Percentiles rank a stretch among this genome's conserved stretches.
These are phyloP conservation scores for Zaprionus ornatus DNA, from an alignment of 1,140 invertebrate genomes.

Conservation along the genomic window DNA sequence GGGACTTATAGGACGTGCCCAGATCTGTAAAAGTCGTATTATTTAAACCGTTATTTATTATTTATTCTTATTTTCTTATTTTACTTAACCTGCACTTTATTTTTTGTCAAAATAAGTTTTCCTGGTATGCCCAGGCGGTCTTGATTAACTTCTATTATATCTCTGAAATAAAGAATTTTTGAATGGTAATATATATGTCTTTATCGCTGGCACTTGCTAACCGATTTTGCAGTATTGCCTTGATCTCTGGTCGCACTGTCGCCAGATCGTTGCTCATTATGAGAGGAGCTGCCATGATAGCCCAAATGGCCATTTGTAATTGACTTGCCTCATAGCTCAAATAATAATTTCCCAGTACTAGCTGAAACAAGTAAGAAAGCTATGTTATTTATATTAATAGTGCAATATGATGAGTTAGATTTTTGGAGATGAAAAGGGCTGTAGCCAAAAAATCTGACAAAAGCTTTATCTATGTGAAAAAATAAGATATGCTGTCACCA, in stretches of 20 bases:
- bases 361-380: slow-evolving; percentile 83
- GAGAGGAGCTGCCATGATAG: slow-evolving; percentile 96
- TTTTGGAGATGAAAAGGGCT: too few relatives aligned
- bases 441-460: too few relatives aligned
- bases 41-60: neutral
- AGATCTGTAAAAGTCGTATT: slow-evolving; percentile 35
- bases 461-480: too few relatives aligned
- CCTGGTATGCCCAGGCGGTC: slow-evolving; percentile 85
- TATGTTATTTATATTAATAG: too few relatives aligned
- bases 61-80: neutral
- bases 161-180: slow-evolving; percentile 85
- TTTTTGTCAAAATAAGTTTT: neutral
- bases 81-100: slow-evolving; percentile 26
- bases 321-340: slow-evolving; percentile 97
- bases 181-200: neutral
- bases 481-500: too few relatives aligned
- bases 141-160: slow-evolving; percentile 97
- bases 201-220: neutral
- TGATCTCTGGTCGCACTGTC: slow-evolving; percentile 94
- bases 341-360: slow-evolving; percentile 97
- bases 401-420: too few relatives aligned
- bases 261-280: slow-evolving; percentile 98
- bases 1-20: slow-evolving; percentile 52
- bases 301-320: slow-evolving; percentile 98
- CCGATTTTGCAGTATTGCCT: slow-evolving; percentile 94